Base-by-base conservation (phyloP, 2,888 invertebrate species). In the Enchytraeus crypticus region DNA sequence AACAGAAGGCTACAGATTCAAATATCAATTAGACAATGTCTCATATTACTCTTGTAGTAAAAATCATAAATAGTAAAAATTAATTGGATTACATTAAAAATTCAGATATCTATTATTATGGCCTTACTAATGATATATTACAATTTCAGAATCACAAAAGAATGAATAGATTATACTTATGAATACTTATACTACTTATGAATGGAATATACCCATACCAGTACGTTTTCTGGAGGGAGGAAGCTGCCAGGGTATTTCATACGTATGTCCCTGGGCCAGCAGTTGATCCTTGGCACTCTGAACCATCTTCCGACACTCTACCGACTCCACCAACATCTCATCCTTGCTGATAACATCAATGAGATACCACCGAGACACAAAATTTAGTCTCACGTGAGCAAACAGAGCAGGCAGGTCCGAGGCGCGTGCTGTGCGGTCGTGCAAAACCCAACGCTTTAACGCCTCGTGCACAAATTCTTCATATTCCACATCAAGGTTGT, bases 401-500 rank as follows among this genome's bases (percentile, higher is more conserved):
- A 68, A 63, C 29, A 68, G 57, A 14, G 64, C 63, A 21, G 64
- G 51, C 11, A 68, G 27, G 53, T 61, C 53, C 23, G 33, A 5
- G 33, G 47, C 27, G 32, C 64, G 34, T 5, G 11, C n/a, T 8
- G 75, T 73, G 2, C 68, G 58, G 53, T 78, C 75, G 64, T 70
- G 72, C n/a, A 71, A 67, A 4, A 77, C 67, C 78, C 78, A 78
- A 45, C 67, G 66, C 64, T 73, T 71, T 34, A 76, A 71, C 34
- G 78, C 74, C 61, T 75, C 71, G 64, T 71, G 76, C 4, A 77
- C 74, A 23, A 71, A 73, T 51, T 76, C 76, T 60, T 78, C 77
- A 57, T 71, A 74, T 27, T 73, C 66, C 5, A 77, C 74, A 59
- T 78, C 77, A 30, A 77, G 73, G 60, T 71, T 69, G 64, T 78